Conservation (phyloP, 1,140 invertebrate species). For the Harpegnathos saltator region DNA sequence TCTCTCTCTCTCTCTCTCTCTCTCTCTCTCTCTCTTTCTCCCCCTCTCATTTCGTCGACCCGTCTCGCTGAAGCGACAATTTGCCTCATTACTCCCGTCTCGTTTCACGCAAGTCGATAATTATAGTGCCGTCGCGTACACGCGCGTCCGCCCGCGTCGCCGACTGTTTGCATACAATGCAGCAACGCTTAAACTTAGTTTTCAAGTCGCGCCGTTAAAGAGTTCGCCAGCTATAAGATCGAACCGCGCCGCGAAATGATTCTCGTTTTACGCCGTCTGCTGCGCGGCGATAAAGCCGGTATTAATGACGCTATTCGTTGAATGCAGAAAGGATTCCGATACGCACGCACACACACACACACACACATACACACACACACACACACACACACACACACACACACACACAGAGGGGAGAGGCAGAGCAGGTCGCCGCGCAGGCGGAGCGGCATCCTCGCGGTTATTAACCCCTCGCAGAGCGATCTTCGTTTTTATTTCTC, state of each 20-base stretch:
- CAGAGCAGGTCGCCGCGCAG: too few species aligned
- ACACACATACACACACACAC: too few species aligned
- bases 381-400: too few species aligned
- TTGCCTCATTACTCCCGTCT: conserved; percentile 1
- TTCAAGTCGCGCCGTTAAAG: conserved; percentile 14
- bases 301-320: conserved; percentile 34
- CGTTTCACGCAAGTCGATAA: conserved; percentile 15
- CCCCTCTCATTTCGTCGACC: background rate
- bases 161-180: conserved; percentile 33
- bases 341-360: background rate
- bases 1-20: too few species aligned
- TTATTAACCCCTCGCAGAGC: background rate
- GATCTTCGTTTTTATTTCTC: background rate
- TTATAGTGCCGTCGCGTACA: conserved; percentile 16
- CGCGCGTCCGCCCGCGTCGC: background rate
- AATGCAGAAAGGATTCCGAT: conserved; percentile 13
- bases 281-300: conserved; percentile 19
- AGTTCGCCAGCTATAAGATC: conserved; percentile 23
- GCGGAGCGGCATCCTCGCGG: background rate
- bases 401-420: too few species aligned
- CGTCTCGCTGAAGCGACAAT: background rate
- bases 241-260: background rate
- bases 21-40: too few species aligned
- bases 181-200: conserved; percentile 22
- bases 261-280: conserved; percentile 21